Evolutionary conservation across 2,797 vertebrate genomes (phyloP).

Genomic region (Acestrorhynchus altus): DNA sequence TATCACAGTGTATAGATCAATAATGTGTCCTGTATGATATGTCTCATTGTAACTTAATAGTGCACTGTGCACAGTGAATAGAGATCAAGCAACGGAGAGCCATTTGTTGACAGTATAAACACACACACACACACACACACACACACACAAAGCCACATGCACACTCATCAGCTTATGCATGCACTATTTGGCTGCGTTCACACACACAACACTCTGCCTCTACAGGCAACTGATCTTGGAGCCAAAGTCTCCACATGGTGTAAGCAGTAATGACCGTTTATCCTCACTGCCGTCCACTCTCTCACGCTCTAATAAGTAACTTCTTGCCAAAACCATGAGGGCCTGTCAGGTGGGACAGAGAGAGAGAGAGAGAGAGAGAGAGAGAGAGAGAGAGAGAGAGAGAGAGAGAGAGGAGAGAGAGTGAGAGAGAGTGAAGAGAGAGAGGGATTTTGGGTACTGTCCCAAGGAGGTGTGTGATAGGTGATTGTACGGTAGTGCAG

Average conservation of each 20-base stretch:
- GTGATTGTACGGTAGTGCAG: background rate
- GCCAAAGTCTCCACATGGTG: slow-evolving; percentile 39
- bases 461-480: slow-evolving; percentile 18
- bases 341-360: background rate
- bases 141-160: slow-evolving; percentile 2
- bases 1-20: background rate
- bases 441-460: background rate
- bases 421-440: background rate
- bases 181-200: slow-evolving; percentile 8
- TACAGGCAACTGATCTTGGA: slow-evolving; percentile 8
- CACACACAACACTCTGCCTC: slow-evolving; percentile 16
- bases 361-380: background rate
- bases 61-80: background rate
- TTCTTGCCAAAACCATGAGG: slow-evolving; percentile 11
- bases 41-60: background rate
- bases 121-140: slow-evolving; percentile 15
- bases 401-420: background rate
- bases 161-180: background rate
- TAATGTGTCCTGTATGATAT: background rate
- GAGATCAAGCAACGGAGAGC: slow-evolving; percentile 1
- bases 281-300: slow-evolving; percentile 12
- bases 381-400: background rate
- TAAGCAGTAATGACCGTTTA: slow-evolving; percentile 40
- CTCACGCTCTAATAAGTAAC: background rate
- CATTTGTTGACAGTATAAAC: background rate